Evolutionary conservation across 1,140 invertebrate species (phyloP).

Genomic region (Meloidogyne chitwoodi): DNA sequence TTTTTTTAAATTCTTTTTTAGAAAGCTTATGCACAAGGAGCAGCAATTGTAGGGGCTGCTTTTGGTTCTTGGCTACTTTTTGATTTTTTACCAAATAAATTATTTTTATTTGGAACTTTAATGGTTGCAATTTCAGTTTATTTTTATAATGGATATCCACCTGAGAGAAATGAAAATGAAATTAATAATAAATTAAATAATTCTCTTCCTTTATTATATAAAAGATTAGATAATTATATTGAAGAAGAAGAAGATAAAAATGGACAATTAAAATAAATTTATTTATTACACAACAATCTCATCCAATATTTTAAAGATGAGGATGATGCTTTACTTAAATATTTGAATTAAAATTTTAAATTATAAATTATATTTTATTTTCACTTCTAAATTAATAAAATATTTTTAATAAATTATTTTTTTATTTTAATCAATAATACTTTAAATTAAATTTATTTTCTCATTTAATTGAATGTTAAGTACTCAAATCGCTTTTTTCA

Average conservation of each 20-base stretch:
- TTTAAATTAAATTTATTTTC: background rate
- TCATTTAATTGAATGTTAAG: background rate
- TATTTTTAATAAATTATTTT: too few relatives aligned
- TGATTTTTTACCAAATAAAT: constrained; percentile 51
- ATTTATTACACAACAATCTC: too few relatives aligned
- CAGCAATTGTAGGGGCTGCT: constrained; percentile 57
- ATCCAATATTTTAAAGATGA: too few relatives aligned
- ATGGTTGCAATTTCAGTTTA: constrained; percentile 48
- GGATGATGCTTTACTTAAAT: too few relatives aligned
- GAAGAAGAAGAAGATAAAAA: background rate
- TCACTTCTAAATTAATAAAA: too few relatives aligned
- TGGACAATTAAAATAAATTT: background rate
- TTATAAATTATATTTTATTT: too few relatives aligned
- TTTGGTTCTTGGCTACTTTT: constrained; percentile 58
- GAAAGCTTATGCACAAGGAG: constrained; percentile 62
- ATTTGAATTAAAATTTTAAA: too few relatives aligned
- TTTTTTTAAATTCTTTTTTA: background rate
- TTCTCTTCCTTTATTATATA: background rate
- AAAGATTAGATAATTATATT: background rate
- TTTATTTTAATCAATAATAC: background rate
- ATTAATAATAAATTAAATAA: background rate
- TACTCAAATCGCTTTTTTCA: background rate
- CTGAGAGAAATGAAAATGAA: background rate
- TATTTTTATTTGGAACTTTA: constrained; percentile 49
- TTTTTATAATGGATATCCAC: constrained; percentile 38